Conservation (phyloP, 2,113 vertebrate species). For the Anarhynchus alexandrinus region DNA sequence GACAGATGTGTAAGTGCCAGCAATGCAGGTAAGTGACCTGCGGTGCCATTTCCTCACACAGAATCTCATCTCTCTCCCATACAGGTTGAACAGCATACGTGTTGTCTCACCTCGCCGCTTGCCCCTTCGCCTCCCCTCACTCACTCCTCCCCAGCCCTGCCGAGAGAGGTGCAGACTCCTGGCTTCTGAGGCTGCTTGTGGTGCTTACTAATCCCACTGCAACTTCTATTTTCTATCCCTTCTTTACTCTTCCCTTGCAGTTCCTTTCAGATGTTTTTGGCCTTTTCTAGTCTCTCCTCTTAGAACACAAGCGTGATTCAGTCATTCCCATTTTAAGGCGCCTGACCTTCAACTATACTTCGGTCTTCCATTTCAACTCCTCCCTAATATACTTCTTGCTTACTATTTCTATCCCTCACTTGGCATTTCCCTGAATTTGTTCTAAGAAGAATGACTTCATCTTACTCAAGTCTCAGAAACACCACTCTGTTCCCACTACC, state of each 20-base stretch:
- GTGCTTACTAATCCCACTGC: not conserved
- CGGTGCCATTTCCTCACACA: not conserved
- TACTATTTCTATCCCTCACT: not conserved
- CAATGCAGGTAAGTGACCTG: not conserved
- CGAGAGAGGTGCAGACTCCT: not conserved
- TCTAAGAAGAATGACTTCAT: not conserved
- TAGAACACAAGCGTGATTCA: not conserved
- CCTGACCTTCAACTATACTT: constrained; percentile 8
- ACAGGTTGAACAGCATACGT: accelerated
- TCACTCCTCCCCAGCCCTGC: not conserved
- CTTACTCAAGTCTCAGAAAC: not conserved
- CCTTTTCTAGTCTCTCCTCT: not conserved
- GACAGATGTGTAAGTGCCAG: not conserved
- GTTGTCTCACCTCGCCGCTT: not conserved
- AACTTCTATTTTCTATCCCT: not conserved
- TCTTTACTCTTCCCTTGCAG: not conserved
- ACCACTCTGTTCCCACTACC: not conserved
- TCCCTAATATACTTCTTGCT: not conserved
- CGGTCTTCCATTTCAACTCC: not conserved
- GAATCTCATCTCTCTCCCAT: accelerated
- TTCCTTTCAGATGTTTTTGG: not conserved
- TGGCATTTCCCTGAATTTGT: constrained; percentile 20
- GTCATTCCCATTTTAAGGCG: not conserved
- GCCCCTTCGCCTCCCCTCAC: not conserved
- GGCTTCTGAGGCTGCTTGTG: not conserved